Evolutionary conservation across 2,888 invertebrate genomes (phyloP).

Genomic region (Parnassius glacialis): DNA sequence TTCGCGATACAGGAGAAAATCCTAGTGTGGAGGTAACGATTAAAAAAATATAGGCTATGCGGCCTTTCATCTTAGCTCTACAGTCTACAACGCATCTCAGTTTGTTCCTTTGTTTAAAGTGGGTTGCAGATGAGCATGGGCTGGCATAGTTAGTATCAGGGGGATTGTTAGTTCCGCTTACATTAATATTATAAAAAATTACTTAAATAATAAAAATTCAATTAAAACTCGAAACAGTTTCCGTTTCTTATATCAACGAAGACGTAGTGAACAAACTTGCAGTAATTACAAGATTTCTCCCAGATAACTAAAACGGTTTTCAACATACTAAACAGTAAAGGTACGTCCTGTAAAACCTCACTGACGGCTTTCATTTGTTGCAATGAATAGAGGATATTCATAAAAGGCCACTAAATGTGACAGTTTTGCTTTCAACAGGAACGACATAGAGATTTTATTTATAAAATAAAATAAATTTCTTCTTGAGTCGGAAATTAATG

Average conservation of each 20-base stretch:
- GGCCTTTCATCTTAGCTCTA: too few species aligned
- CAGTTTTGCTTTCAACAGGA: constrained; percentile 1
- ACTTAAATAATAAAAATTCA: too few species aligned
- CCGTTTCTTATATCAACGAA: not conserved
- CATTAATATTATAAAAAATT: too few species aligned
- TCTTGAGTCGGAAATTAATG: too few species aligned
- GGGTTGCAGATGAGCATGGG: too few species aligned
- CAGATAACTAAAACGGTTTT: constrained; percentile 16
- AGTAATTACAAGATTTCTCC: constrained; percentile 23
- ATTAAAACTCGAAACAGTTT: not conserved
- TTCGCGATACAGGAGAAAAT: too few species aligned
- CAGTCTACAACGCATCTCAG: too few species aligned
- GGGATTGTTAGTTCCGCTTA: too few species aligned
- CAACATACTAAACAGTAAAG: constrained; percentile 28
- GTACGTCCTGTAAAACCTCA: constrained; percentile 41
- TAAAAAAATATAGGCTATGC: too few species aligned
- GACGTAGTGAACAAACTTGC: not conserved
- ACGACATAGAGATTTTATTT: not conserved
- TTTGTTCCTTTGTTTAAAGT: not conserved
- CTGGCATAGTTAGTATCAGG: not conserved
- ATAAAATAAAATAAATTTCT: not conserved
- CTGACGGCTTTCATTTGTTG: constrained; percentile 39
- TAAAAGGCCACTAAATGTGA: constrained; percentile 23
- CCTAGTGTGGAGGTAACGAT: too few species aligned
- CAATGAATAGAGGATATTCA: constrained; percentile 33